Evolutionary conservation across 2,888 invertebrate genomes (phyloP).

Genomic region (Stenotaenia linearis): DNA sequence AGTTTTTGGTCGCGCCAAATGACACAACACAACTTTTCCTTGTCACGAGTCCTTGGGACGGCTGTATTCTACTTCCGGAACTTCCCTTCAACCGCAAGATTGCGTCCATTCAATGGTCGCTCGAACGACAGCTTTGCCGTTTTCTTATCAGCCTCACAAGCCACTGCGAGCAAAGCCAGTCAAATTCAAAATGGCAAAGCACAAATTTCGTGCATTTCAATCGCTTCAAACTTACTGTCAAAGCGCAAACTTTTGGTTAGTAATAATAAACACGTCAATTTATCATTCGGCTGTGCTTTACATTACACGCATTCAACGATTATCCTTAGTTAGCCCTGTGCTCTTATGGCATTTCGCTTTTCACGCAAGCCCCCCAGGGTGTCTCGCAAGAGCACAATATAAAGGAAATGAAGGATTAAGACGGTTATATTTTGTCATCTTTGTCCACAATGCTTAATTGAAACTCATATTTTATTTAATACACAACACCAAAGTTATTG

Average conservation of each 20-base stretch:
- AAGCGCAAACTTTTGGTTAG: neutral
- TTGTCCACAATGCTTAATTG: neutral
- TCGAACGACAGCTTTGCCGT: constrained; percentile 4
- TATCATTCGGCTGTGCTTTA: too few species aligned
- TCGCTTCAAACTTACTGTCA: neutral
- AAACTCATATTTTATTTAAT: neutral
- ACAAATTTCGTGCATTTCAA: neutral
- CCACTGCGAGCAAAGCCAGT: neutral
- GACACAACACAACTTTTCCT: neutral
- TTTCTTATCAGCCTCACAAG: neutral
- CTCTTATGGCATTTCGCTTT: neutral
- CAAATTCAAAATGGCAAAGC: neutral
- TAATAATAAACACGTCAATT: too few species aligned
- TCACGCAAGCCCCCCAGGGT: neutral
- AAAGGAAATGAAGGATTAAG: constrained; percentile 21
- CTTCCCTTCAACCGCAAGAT: constrained; percentile 19
- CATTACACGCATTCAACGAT: neutral
- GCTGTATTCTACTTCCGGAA: neutral
- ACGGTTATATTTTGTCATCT: neutral
- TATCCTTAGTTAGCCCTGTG: neutral
- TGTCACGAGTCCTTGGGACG: neutral
- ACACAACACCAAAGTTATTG: too few species aligned
- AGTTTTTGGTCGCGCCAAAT: neutral
- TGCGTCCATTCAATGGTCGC: constrained; percentile 22
- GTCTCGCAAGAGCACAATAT: neutral